A percentile compares a stretch with the other conserved stretches of the same genome.
Evolutionary conservation across 2,888 invertebrate genomes (phyloP).

Genomic region (Cepaea hortensis): DNA sequence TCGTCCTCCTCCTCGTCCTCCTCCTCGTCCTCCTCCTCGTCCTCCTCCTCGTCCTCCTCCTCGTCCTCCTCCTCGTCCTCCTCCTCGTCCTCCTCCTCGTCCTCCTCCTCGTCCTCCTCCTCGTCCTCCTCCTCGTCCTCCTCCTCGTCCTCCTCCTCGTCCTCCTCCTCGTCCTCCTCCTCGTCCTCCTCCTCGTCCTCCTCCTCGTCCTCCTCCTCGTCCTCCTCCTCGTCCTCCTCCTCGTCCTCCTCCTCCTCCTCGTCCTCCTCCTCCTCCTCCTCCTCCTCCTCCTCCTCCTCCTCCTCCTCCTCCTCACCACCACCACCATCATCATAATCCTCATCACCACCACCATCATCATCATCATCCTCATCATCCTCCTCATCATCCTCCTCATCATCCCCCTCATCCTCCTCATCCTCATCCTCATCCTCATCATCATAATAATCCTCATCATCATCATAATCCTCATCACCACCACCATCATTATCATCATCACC

Average conservation of each 20-base stretch:
- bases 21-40: neutral
- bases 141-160: neutral
- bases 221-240: conserved; percentile 4
- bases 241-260: conserved; percentile 38
- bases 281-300: neutral
- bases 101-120: neutral
- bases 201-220: conserved; percentile 32
- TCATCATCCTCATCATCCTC: neutral
- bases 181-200: neutral
- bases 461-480: too few species aligned
- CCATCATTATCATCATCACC: too few species aligned
- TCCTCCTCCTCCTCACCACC: neutral
- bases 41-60: neutral
- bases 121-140: neutral
- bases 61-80: neutral
- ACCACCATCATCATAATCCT: too few species aligned
- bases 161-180: neutral
- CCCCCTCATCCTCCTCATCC: neutral
- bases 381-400: neutral
- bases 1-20: neutral
- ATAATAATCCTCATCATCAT: too few species aligned
- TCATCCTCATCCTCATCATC: too few species aligned
- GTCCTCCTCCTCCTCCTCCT: conserved; percentile 25
- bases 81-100: neutral
- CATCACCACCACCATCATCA: neutral